phyloP scores from a whole-genome alignment of 2,888 invertebrate species.

The Latrodectus hesperus region DNA sequence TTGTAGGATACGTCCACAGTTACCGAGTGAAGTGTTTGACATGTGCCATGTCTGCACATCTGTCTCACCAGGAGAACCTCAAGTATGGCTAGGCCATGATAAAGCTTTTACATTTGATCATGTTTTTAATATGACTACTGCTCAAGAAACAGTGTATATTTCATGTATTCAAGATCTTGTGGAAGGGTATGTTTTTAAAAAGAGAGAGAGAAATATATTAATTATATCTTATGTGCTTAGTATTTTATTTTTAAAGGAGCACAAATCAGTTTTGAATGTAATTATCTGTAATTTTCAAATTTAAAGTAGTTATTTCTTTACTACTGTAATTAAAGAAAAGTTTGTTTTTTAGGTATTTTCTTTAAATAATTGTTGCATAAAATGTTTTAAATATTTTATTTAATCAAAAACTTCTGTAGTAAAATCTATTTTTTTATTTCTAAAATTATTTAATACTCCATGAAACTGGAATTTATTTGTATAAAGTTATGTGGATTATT shows the following conservation, averaged over 20 bases:
- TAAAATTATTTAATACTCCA: too few relatives aligned
- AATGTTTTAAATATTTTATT: too few relatives aligned
- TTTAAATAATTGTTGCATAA: too few relatives aligned
- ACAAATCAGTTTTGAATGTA: too few relatives aligned
- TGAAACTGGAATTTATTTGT: too few relatives aligned
- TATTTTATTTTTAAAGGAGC: background rate
- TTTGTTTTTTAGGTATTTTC: too few relatives aligned
- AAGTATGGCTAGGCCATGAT: constrained; percentile 92
- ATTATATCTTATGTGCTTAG: background rate
- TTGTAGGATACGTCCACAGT: constrained; percentile 93
- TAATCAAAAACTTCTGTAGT: too few relatives aligned
- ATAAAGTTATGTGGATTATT: too few relatives aligned
- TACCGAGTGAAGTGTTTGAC: constrained; percentile 92
- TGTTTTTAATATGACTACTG: constrained; percentile 88
- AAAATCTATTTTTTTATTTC: too few relatives aligned
- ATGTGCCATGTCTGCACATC: constrained; percentile 95
- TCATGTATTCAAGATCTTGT: constrained; percentile 89
- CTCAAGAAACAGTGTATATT: constrained; percentile 87
- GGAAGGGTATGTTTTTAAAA: constrained; percentile 80
- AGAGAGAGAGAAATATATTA: background rate
- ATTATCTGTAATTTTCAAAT: too few relatives aligned
- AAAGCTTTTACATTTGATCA: constrained; percentile 97
- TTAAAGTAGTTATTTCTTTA: too few relatives aligned
- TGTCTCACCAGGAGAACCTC: constrained; percentile 91
- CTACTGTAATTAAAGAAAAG: too few relatives aligned